Conservation (phyloP, 2,113 vertebrate genomes). For the Sprattus sprattus region DNA sequence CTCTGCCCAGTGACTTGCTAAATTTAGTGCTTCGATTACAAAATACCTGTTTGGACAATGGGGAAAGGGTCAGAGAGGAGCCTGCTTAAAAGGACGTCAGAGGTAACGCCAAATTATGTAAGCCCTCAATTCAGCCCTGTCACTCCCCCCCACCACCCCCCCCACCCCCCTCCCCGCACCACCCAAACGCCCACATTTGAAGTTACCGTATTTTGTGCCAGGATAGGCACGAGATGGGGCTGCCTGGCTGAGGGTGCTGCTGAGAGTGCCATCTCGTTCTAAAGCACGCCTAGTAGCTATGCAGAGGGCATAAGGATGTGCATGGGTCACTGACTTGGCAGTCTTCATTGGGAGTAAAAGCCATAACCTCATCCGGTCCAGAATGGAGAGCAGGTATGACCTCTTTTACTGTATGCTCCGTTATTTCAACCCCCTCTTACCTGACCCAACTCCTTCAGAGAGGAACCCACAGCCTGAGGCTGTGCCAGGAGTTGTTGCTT, state of each 20-base stretch:
- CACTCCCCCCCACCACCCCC: not conserved
- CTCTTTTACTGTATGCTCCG: not conserved
- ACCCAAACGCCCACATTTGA: not conserved
- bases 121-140: not conserved
- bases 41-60: constrained; percentile 57
- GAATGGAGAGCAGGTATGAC: constrained; percentile 5
- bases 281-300: not conserved
- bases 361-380: not conserved
- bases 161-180: not conserved
- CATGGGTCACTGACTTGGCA: constrained; percentile 8
- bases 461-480: not conserved
- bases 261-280: not conserved
- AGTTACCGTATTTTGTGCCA: not conserved
- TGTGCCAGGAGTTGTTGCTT: not conserved
- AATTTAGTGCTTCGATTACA: constrained; percentile 40
- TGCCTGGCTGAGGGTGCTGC: not conserved
- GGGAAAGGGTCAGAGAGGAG: constrained; percentile 23
- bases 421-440: not conserved
- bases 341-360: not conserved
- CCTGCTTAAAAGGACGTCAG: constrained; percentile 44
- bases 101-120: constrained; percentile 25
- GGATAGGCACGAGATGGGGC: not conserved
- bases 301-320: not conserved
- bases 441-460: not conserved
- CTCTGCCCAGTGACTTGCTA: constrained; percentile 42